phyloP scores from a whole-genome alignment of 2,888 invertebrate genomes.

The Drosophila emarginata region DNA sequence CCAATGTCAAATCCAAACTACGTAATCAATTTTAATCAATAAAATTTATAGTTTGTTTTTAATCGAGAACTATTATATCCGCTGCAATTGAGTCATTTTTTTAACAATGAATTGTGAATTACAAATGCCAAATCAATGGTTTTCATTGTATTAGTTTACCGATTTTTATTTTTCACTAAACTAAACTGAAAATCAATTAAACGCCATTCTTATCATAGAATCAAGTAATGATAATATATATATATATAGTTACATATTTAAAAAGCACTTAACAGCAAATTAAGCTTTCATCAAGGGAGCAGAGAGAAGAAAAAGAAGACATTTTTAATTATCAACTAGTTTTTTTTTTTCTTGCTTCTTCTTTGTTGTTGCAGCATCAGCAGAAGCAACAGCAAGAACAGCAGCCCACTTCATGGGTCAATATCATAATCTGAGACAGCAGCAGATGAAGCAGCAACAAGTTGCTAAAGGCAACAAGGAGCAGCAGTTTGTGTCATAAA shows the following conservation, averaged over 20 bases:
- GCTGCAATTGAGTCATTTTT: slow-evolving; percentile 9
- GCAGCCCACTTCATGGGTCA: slow-evolving; percentile 72
- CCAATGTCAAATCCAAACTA: not conserved
- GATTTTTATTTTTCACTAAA: too few relatives aligned
- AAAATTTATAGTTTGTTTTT: not conserved
- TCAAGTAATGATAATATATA: slow-evolving; percentile 32
- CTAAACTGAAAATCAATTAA: slow-evolving; percentile 60
- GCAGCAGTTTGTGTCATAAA: slow-evolving; percentile 75
- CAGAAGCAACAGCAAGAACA: slow-evolving; percentile 41
- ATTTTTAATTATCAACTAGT: slow-evolving; percentile 77
- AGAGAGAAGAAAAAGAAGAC: slow-evolving; percentile 47
- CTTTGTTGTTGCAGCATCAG: slow-evolving; percentile 6
- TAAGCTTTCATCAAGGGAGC: slow-evolving; percentile 67
- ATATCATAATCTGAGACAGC: slow-evolving; percentile 76
- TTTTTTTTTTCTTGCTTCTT: slow-evolving; percentile 11
- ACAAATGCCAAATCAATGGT: not conserved
- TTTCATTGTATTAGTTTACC: slow-evolving; percentile 24
- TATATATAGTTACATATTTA: slow-evolving; percentile 56
- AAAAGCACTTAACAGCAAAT: slow-evolving; percentile 73
- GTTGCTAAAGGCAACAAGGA: slow-evolving; percentile 58
- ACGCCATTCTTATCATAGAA: slow-evolving; percentile 46
- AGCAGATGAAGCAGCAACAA: slow-evolving; percentile 59
- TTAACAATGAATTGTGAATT: too few relatives aligned
- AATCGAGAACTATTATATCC: slow-evolving; percentile 23
- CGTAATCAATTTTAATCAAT: not conserved